These are phyloP conservation scores for Thalassophryne amazonica DNA, from an alignment of 2,797 vertebrate genomes.

Conservation along the genomic window DNA sequence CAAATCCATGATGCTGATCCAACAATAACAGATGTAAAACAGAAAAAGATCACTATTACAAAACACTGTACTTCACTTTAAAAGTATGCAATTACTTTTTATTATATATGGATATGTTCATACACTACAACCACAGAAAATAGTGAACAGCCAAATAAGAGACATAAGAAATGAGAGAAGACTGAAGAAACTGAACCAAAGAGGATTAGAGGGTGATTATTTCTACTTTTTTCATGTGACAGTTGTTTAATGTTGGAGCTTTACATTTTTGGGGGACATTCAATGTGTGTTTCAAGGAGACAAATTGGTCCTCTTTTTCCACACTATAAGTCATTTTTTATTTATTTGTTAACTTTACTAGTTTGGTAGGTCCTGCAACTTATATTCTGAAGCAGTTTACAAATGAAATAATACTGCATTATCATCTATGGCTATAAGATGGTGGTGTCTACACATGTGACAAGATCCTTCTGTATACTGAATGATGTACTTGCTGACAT, in stretches of 20 bases:
- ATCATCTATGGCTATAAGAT: too few relatives aligned
- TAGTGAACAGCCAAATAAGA: conserved; percentile 21
- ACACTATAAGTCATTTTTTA: neutral
- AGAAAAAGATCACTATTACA: conserved; percentile 47
- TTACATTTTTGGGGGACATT: neutral
- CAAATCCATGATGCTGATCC: conserved; percentile 56
- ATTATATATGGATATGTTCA: conserved; percentile 52
- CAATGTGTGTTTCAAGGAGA: too few relatives aligned
- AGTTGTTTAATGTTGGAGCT: neutral
- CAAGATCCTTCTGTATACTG: too few relatives aligned
- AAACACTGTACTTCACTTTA: conserved; percentile 22
- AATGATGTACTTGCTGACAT: too few relatives aligned
- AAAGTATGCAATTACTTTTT: conserved; percentile 63
- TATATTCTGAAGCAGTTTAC: too few relatives aligned
- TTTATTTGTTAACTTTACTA: too few relatives aligned
- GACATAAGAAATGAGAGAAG: conserved; percentile 12
- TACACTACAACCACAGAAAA: conserved; percentile 26
- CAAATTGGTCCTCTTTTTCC: conserved; percentile 1
- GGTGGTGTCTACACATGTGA: too few relatives aligned
- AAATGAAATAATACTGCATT: too few relatives aligned
- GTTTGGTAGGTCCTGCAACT: too few relatives aligned
- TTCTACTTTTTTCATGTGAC: neutral
- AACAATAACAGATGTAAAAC: conserved; percentile 66
- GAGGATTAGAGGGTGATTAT: neutral
- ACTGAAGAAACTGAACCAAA: neutral